Conservation (phyloP, 35 echinoderm and acorn worm genomes). For the Eucidaris tribuloides region DNA sequence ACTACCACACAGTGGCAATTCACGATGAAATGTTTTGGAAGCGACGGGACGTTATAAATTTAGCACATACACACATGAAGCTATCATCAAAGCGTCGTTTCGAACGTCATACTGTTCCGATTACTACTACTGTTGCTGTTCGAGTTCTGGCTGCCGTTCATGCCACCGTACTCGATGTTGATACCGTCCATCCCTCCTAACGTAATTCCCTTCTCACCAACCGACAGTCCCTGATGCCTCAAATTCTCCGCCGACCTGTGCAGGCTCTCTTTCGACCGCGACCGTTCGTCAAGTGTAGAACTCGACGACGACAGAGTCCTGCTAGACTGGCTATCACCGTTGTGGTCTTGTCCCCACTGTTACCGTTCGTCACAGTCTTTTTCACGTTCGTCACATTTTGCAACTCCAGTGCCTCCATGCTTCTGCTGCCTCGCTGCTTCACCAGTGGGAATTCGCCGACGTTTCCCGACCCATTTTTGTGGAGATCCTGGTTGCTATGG, state of each 20-base stretch:
- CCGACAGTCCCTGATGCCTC: neutral
- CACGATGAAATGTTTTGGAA: conserved; percentile 28
- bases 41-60: neutral
- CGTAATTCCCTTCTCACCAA: neutral
- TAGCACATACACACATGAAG: neutral
- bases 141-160: neutral
- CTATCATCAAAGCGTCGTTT: conserved; percentile 4
- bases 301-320: neutral
- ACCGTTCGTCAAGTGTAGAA: neutral
- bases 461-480: neutral
- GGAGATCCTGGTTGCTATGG: neutral
- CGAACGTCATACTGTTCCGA: neutral
- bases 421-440: conserved; percentile 1
- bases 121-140: neutral
- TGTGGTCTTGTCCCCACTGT: neutral
- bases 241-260: conserved; percentile 9
- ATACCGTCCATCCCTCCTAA: neutral
- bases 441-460: neutral
- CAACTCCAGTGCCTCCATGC: conserved; percentile 4
- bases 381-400: neutral
- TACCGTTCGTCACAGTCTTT: neutral
- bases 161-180: neutral
- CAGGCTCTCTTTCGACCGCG: neutral
- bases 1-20: too few species aligned
- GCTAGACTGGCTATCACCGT: neutral